Conservation (phyloP, 2,797 vertebrate genomes). For the Gambelia wislizenii region DNA sequence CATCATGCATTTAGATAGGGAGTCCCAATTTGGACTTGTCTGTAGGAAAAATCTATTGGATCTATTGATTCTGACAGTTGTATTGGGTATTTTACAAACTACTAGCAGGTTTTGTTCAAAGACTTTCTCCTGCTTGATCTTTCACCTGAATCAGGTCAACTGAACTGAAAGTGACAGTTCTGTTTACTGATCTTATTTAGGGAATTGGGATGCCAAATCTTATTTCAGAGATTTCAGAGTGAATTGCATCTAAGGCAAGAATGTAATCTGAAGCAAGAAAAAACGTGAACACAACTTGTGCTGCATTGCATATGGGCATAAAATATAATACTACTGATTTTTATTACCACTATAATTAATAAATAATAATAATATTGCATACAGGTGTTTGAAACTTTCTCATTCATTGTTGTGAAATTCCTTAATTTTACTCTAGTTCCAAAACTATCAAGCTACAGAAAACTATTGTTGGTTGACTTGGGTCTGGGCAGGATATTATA, state of each 20-base stretch:
- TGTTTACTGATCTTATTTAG: slow-evolving; percentile 43
- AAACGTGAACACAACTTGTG: background rate
- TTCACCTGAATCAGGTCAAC: background rate
- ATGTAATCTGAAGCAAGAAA: slow-evolving; percentile 15
- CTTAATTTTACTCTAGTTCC: background rate
- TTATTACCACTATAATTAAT: background rate
- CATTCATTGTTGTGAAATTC: background rate
- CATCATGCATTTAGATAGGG: slow-evolving; percentile 21
- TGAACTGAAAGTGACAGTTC: slow-evolving; percentile 39
- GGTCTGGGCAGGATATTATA: no score
- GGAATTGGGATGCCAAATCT: slow-evolving; percentile 23
- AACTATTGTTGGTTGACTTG: no score
- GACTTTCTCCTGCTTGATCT: slow-evolving; percentile 15
- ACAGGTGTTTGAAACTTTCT: background rate
- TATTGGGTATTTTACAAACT: slow-evolving; percentile 13
- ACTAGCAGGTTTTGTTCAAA: slow-evolving; percentile 23
- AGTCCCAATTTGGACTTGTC: slow-evolving; percentile 18
- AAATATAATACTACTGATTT: background rate
- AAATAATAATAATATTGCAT: background rate
- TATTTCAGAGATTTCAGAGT: slow-evolving; percentile 31
- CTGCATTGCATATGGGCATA: background rate
- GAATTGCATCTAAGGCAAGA: slow-evolving; percentile 31
- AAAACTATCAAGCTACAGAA: background rate
- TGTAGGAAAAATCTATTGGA: slow-evolving; percentile 44
- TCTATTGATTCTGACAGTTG: slow-evolving; percentile 34